These are phyloP conservation scores for Sorex fumeus DNA, from an alignment of 2,113 vertebrate genomes.

Conservation along the genomic window DNA sequence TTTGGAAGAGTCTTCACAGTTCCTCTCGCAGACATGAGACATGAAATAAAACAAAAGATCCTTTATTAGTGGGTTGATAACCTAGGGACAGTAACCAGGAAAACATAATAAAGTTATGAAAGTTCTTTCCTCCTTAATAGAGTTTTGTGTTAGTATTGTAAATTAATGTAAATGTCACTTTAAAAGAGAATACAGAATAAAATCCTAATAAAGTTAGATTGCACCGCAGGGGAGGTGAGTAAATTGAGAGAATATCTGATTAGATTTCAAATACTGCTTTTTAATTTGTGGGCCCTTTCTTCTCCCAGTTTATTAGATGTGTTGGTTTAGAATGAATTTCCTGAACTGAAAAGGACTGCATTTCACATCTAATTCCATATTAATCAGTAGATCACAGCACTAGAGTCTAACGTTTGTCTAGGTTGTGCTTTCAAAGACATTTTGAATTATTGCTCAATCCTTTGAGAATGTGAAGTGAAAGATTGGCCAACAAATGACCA, in stretches of 20 bases:
- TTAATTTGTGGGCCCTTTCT: slow-evolving; percentile 84
- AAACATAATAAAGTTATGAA: slow-evolving; percentile 84
- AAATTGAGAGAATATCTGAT: slow-evolving; percentile 87
- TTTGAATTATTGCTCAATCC: slow-evolving; percentile 24
- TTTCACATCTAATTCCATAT: slow-evolving; percentile 49
- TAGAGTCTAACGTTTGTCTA: not conserved
- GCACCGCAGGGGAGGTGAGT: slow-evolving; percentile 83
- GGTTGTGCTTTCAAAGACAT: slow-evolving; percentile 23
- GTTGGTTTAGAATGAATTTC: slow-evolving; percentile 69
- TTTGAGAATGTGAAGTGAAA: slow-evolving; percentile 37
- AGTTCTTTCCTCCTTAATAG: slow-evolving; percentile 82
- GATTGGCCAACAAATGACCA: slow-evolving; percentile 11
- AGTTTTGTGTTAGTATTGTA: slow-evolving; percentile 84
- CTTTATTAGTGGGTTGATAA: slow-evolving; percentile 83
- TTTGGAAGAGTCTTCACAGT: slow-evolving; percentile 79
- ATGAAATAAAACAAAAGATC: slow-evolving; percentile 86
- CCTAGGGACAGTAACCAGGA: slow-evolving; percentile 59
- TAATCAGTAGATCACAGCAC: slow-evolving; percentile 19
- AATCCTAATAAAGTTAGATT: slow-evolving; percentile 85
- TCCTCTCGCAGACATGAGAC: slow-evolving; percentile 78
- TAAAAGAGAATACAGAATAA: slow-evolving; percentile 87
- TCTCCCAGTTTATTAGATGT: slow-evolving; percentile 74
- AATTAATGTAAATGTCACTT: slow-evolving; percentile 88
- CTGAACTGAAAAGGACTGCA: not conserved
- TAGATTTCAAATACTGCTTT: slow-evolving; percentile 87